Evolutionary conservation across 2,888 invertebrate genomes (phyloP), one percentile per base, ranked within the genome.

Genomic region (Zygothrica quintamaculata): DNA sequence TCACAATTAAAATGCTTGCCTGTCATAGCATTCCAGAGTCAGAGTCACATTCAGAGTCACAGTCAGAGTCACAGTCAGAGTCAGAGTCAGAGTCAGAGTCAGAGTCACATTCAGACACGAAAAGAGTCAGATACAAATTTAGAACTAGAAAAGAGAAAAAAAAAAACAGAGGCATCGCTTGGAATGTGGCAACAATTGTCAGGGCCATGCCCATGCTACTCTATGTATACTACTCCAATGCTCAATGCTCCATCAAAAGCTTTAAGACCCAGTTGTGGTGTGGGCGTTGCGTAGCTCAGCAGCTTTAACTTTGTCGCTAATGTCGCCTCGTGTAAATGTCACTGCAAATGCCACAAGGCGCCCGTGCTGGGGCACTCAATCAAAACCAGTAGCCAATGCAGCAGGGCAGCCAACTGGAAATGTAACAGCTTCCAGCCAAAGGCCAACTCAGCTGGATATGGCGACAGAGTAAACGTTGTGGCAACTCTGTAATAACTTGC

Each of bases 281-380:
- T 81, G 75, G 81, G 81, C 70, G 81, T 85, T 85, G 79, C 79
- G 77, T 81, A 82, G 79, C 72, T 62, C 75, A 72, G 81, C 79
- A 84, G 79, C 81, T 64, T 53, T 62, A 52, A 59, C 57, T 78
- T 67, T 78, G 82, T 71, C 71, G 67, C 77, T 65, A 62, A 57
- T 81, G 85, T 82, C 85, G 79, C 70, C 58, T 55, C 68, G 76
- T 68, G 67, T 84, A 85, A 85, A 85, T 84, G 84, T 82, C 84
- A 81, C 59, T 51, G 71, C 72, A 78, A 75, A 74, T 81, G 84
- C 75, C 81, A 73, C 31, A 55, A 62, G 56, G 62, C 75, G 56
- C 50, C 25, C 62, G 22, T 62, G 36, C 47, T 47, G 61, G 61
- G 62, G 55, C 67, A 65, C 64, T 74, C 70, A 74, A 75, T 74